These are phyloP conservation scores for Drosophila leonis DNA, from an alignment of 2,888 invertebrate species.

Conservation along the genomic window DNA sequence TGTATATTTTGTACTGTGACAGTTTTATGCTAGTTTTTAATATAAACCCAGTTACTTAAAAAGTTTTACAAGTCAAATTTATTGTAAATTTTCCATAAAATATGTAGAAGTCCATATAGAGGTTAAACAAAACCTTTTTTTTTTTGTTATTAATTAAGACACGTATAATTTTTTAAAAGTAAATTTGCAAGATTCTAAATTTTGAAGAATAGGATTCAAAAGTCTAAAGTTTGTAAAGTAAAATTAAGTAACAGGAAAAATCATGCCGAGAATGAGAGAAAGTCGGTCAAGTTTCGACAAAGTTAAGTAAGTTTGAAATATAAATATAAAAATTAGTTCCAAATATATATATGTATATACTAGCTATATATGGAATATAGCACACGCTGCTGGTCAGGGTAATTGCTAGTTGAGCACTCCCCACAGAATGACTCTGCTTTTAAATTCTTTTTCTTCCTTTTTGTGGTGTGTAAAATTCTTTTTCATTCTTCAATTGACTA, in stretches of 20 bases:
- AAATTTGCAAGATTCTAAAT: neutral
- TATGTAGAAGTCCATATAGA: neutral
- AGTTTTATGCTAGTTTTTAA: neutral
- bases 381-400: neutral
- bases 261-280: neutral
- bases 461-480: neutral
- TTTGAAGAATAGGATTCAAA: neutral
- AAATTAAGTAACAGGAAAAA: neutral
- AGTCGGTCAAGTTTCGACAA: neutral
- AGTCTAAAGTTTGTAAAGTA: neutral
- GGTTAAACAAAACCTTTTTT: neutral
- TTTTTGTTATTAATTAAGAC: neutral
- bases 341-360: neutral
- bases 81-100: neutral
- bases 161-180: neutral
- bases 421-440: neutral
- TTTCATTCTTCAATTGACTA: neutral
- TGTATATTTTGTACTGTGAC: neutral
- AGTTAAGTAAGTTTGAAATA: neutral
- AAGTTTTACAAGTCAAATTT: slow-evolving; percentile 5
- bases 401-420: neutral
- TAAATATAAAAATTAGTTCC: neutral
- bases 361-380: neutral
- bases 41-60: neutral
- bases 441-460: neutral